These are phyloP conservation scores for Hippocampus mohnikei DNA, from an alignment of 2,113 vertebrate species.

Conservation along the genomic window DNA sequence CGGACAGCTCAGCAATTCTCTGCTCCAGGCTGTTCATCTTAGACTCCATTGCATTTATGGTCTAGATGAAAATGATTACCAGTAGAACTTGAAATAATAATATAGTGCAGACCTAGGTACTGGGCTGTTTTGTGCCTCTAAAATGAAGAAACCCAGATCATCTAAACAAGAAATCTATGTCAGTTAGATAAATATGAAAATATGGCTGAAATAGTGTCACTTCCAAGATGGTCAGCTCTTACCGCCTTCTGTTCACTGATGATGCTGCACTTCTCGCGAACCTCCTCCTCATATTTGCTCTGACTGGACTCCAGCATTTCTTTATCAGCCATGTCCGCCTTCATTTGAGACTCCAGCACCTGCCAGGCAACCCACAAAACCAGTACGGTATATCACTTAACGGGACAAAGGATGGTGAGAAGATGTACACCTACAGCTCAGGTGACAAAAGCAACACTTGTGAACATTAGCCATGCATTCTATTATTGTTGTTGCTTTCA, in stretches of 20 bases:
- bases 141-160: slow-evolving; percentile 19
- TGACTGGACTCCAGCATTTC: slow-evolving; percentile 90
- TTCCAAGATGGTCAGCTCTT: slow-evolving; percentile 57
- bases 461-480: slow-evolving; percentile 5
- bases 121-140: slow-evolving; percentile 8
- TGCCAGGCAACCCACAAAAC: slow-evolving; percentile 65
- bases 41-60: slow-evolving; percentile 98
- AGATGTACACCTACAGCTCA: slow-evolving; percentile 22
- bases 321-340: slow-evolving; percentile 94
- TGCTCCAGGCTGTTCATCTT: slow-evolving; percentile 97
- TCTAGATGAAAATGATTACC: slow-evolving; percentile 67
- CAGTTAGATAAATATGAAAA: slow-evolving; percentile 58
- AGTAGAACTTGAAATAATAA: background rate
- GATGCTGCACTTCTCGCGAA: slow-evolving; percentile 89
- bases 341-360: slow-evolving; percentile 95
- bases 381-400: slow-evolving; percentile 52
- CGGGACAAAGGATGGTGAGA: slow-evolving; percentile 33
- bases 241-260: slow-evolving; percentile 97
- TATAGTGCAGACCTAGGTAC: background rate
- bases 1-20: slow-evolving; percentile 92
- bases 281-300: slow-evolving; percentile 89
- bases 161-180: slow-evolving; percentile 51
- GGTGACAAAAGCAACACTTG: background rate
- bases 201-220: slow-evolving; percentile 28
- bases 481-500: slow-evolving; percentile 1